Evolutionary conservation across 2,113 vertebrate genomes (phyloP), one percentile per base, ranked within the genome.

Genomic region (Mirza zaza): DNA sequence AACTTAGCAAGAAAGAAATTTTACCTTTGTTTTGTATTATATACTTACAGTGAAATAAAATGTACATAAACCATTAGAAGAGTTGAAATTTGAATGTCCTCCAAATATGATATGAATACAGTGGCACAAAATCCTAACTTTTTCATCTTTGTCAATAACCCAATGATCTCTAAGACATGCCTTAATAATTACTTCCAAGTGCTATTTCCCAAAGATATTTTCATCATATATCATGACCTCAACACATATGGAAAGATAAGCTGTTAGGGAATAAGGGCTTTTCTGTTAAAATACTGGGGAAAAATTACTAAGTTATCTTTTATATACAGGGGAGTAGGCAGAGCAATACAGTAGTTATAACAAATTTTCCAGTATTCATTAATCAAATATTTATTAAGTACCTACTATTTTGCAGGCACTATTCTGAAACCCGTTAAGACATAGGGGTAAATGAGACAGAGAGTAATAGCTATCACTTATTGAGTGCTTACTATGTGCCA

Each of bases 401-500:
- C 17, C 90, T 80, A 82, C 29, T 75, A 76, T 81, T 94, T 88
- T 87, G 71, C 39, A 92, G 68, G 80, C 52, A 95, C 34, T 81
- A 65, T 65, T 91, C 52, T 96, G 95, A 92, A 80, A 91, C 52
- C 48, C 89, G 32, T 57, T 29, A 95, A 27, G 29, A 82, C 32
- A 92, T 0, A 87, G 61, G 90, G 50, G 10, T 80, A 32, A 96
- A 83, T 79, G 42, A 96, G 84, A 85, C 13, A 86, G 67, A 85
- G 94, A 90, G 39, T 55, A 88, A 95, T 11, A 95, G 57, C 76
- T 87, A 76, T 23, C n/a, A 92, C 61, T 93, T 81, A 71, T 42
- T 81, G 68, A 97, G 95, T 77, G 50, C 32, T 96, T 95, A 96
- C 59, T 92, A 92, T 89, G 67, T 96, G 82, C 70, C 67, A 97